A percentile compares a stretch with the other conserved stretches of the same genome.
phyloP scores from a whole-genome alignment of 2,797 vertebrate genomes.

The Halcyon chelicuti region DNA sequence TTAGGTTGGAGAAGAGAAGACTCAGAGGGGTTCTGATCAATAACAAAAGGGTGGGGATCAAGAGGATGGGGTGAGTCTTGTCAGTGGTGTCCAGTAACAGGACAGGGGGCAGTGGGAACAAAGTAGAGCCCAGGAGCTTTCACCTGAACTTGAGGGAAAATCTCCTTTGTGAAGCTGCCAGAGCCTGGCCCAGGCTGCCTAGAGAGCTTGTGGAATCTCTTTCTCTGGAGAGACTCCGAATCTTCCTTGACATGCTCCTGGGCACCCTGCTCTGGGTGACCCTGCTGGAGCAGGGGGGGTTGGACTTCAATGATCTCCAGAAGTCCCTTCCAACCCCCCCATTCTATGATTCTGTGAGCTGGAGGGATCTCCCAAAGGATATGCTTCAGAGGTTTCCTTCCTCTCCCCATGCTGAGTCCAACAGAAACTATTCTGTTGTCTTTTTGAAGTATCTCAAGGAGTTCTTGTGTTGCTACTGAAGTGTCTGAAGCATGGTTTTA shows the following conservation, averaged over 20 bases:
- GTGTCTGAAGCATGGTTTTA: background rate
- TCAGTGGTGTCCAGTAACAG: too few species aligned
- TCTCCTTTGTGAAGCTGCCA: background rate
- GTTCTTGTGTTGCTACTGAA: background rate
- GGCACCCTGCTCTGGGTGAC: background rate
- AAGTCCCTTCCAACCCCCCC: background rate
- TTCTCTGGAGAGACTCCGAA: background rate
- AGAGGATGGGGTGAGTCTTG: too few species aligned
- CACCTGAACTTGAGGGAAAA: background rate
- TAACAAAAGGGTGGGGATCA: too few species aligned
- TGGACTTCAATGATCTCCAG: background rate
- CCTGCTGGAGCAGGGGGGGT: background rate
- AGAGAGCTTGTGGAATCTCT: background rate
- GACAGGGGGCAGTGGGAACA: too few species aligned
- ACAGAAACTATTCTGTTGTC: background rate
- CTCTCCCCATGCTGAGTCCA: accelerated
- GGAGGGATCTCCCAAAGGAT: background rate
- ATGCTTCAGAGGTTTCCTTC: background rate
- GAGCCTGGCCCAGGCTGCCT: background rate
- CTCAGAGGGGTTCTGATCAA: too few species aligned
- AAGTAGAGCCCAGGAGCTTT: background rate
- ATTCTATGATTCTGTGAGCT: background rate
- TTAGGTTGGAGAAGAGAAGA: too few species aligned
- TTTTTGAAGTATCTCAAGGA: background rate
- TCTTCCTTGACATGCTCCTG: background rate